Conservation (phyloP, 2,113 vertebrate species). For the human region DNA sequence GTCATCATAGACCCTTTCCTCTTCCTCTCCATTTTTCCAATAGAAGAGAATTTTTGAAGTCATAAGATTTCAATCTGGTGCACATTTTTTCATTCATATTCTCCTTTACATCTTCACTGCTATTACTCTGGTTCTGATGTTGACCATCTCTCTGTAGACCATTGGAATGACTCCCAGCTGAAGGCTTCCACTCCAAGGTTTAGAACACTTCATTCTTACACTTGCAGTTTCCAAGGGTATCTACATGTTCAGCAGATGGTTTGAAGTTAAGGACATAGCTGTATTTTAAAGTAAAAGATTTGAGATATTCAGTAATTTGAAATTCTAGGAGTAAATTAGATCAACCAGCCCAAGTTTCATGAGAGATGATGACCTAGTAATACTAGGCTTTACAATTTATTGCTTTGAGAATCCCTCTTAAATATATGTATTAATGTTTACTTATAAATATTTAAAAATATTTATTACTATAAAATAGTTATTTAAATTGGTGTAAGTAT, state of each 20-base stretch:
- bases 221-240: neutral
- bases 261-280: neutral
- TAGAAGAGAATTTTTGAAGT: neutral
- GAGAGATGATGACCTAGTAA: neutral
- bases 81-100: neutral
- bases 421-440: neutral
- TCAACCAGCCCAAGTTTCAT: neutral
- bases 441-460: neutral
- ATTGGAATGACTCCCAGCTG: neutral
- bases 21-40: neutral
- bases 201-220: neutral
- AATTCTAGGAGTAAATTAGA: neutral
- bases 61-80: neutral
- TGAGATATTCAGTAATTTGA: conserved; percentile 19
- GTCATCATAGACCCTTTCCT: neutral
- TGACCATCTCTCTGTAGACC: neutral
- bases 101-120: neutral
- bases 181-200: neutral
- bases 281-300: conserved; percentile 20
- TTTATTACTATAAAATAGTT: neutral
- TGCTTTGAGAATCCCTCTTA: neutral
- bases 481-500: neutral
- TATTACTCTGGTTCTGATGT: neutral
- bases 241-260: neutral
- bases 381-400: neutral